phyloP scores from a whole-genome alignment of 1,140 invertebrate species.

The Musca domestica region DNA sequence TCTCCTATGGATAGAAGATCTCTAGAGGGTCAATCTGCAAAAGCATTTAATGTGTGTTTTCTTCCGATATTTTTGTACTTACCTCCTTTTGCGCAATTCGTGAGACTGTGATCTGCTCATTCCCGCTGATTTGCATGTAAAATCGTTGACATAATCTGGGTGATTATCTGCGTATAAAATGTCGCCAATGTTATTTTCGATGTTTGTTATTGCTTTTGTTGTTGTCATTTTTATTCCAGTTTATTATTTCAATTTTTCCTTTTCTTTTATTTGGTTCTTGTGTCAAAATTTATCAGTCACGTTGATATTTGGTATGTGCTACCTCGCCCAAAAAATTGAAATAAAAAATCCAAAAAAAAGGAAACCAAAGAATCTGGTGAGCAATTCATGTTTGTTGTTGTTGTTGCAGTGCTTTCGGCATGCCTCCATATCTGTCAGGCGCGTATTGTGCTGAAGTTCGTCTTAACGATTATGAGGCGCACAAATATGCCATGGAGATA shows the following conservation, averaged over 20 bases:
- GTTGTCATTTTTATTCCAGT: neutral
- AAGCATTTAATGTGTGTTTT: too few relatives aligned
- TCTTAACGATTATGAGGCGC: neutral
- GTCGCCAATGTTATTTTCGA: slow-evolving; percentile 5
- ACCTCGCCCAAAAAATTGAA: slow-evolving; percentile 1
- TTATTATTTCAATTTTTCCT: neutral
- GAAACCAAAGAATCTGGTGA: too few relatives aligned
- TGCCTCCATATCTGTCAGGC: neutral
- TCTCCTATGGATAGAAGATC: too few relatives aligned
- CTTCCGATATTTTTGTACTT: too few relatives aligned
- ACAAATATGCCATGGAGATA: neutral
- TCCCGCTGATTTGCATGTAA: too few relatives aligned
- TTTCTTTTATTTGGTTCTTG: neutral
- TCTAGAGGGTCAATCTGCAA: too few relatives aligned
- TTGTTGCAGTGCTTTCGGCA: too few relatives aligned
- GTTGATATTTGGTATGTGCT: slow-evolving; percentile 20
- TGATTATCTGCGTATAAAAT: slow-evolving; percentile 22
- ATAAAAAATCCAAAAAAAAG: too few relatives aligned
- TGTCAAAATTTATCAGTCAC: slow-evolving; percentile 20
- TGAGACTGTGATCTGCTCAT: too few relatives aligned
- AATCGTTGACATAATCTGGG: slow-evolving; percentile 17
- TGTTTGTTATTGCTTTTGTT: neutral
- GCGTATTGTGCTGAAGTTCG: neutral
- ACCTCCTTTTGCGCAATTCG: too few relatives aligned
- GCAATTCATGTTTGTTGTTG: too few relatives aligned